A percentile compares a stretch with the other conserved stretches of the same genome.
Conservation (phyloP, 2,888 invertebrate genomes). For the Eupithecia vulgata region DNA sequence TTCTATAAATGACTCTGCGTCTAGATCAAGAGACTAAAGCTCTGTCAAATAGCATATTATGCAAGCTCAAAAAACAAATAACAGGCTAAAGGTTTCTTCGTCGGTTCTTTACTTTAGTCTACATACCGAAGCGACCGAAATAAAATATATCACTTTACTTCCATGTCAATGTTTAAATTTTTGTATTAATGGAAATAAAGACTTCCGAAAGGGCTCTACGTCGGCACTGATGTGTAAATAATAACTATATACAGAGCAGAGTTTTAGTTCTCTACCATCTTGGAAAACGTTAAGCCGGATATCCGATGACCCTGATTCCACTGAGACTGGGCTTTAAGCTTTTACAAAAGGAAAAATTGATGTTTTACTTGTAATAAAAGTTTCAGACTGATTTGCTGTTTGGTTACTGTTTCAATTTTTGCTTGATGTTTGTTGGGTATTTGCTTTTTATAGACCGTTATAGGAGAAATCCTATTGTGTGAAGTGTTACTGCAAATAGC, state of each 20-base stretch:
- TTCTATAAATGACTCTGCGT: no score
- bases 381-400: neutral
- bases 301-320: neutral
- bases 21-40: no score
- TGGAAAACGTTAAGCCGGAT: neutral
- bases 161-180: no score
- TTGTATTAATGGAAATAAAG: no score
- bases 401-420: slow-evolving; percentile 2
- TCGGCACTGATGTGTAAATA: neutral
- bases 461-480: neutral
- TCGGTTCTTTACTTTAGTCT: no score
- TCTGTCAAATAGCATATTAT: neutral
- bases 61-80: neutral
- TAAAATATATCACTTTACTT: no score
- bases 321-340: slow-evolving; percentile 7
- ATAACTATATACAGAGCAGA: neutral
- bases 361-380: slow-evolving; percentile 12
- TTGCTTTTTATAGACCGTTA: neutral
- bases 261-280: neutral
- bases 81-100: no score
- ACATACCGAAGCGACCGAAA: no score
- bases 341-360: slow-evolving; percentile 2
- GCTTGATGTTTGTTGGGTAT: neutral
- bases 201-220: no score
- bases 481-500: slow-evolving; percentile 6